Conservation (phyloP, 2,888 invertebrate species). For the Lycophotia porphyrea region DNA sequence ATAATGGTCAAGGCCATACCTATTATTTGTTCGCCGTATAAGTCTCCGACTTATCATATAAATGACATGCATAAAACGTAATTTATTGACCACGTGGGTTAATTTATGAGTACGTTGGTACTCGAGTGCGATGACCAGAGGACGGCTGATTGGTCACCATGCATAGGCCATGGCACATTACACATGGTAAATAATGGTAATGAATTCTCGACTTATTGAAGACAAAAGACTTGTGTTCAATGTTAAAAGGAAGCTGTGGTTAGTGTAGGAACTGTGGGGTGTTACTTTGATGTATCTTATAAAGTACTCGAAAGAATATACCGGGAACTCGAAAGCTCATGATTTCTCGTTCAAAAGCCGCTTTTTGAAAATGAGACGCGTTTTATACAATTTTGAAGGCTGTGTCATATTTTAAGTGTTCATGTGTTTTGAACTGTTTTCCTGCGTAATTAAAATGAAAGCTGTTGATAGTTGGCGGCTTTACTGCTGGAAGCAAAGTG, state of each 20-base stretch:
- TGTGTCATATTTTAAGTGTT: neutral
- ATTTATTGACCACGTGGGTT: conserved; percentile 45
- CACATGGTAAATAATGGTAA: conserved; percentile 55
- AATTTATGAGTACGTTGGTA: conserved; percentile 37
- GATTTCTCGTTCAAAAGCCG: neutral
- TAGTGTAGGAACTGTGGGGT: conserved; percentile 8
- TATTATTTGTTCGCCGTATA: conserved; percentile 29
- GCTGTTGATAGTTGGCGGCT: neutral
- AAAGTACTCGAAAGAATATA: conserved; percentile 6
- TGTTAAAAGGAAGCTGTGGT: conserved; percentile 61
- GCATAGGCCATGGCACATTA: conserved; percentile 32
- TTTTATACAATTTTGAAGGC: neutral
- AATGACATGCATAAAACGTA: conserved; percentile 28
- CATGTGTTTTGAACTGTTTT: neutral
- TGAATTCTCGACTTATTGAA: conserved; percentile 50
- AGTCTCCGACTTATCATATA: conserved; percentile 28
- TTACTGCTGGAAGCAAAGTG: neutral
- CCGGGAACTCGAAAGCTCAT: too few relatives aligned
- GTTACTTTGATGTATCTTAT: conserved; percentile 24
- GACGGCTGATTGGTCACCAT: conserved; percentile 52
- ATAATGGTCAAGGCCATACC: conserved; percentile 34
- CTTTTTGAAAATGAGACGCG: neutral
- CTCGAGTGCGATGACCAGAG: conserved; percentile 55
- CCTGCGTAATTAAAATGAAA: neutral
- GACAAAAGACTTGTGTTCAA: conserved; percentile 58